phyloP scores from a whole-genome alignment of 2,888 invertebrate genomes.

The Apodemia duryi region DNA sequence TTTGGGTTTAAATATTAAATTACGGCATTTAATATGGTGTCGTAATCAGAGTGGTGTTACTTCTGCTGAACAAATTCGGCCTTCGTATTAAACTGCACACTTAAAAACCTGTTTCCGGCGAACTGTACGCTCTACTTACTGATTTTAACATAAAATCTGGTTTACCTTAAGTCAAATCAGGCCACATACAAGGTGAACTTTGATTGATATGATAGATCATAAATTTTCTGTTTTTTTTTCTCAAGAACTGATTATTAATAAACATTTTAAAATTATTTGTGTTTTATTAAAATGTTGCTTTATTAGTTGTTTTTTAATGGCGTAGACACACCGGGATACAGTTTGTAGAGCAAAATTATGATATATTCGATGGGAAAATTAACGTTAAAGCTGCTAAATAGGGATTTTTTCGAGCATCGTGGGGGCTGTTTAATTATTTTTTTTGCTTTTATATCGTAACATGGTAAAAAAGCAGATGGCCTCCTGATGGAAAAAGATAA shows the following conservation, averaged over 20 bases:
- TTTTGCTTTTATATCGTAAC: too few species aligned
- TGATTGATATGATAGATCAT: constrained; percentile 1
- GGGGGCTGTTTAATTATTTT: too few species aligned
- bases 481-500: too few species aligned
- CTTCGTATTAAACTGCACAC: constrained; percentile 5
- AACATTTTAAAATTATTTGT: background rate
- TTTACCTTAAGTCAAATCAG: constrained; percentile 9
- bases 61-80: constrained; percentile 2
- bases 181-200: constrained; percentile 12
- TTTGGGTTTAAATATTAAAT: background rate
- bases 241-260: constrained; percentile 5
- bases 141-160: constrained; percentile 10
- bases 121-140: constrained; percentile 10
- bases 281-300: background rate
- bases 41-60: background rate
- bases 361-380: too few species aligned
- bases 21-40: background rate
- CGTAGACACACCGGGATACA: too few species aligned
- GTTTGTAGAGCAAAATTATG: too few species aligned
- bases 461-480: too few species aligned
- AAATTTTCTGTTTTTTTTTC: background rate
- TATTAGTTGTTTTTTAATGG: too few species aligned
- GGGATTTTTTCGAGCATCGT: too few species aligned
- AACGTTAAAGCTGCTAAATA: too few species aligned
- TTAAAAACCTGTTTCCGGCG: constrained; percentile 12